Conservation (phyloP, 2,797 vertebrate species). For the Microctenopoma steveboyesi region DNA sequence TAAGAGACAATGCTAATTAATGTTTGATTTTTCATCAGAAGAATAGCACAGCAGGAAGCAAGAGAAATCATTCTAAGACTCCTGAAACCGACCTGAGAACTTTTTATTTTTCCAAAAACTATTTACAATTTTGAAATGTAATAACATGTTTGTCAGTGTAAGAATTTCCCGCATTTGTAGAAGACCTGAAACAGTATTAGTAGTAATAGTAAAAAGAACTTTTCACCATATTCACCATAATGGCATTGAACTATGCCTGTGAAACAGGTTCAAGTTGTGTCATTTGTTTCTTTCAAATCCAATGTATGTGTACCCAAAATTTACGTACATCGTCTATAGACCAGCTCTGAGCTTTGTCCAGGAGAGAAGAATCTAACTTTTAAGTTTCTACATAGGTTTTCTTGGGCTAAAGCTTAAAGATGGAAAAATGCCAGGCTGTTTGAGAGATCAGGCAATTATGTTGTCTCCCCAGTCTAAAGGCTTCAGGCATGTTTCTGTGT, state of each 20-base stretch:
- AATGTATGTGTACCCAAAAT: neutral
- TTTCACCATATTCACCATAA: neutral
- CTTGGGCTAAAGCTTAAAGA: slow-evolving; percentile 9
- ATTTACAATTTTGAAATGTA: neutral
- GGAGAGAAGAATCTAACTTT: slow-evolving; percentile 4
- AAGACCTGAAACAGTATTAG: too few relatives aligned
- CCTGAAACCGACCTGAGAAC: neutral
- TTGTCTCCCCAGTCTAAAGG: neutral
- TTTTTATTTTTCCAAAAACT: neutral
- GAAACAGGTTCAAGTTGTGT: neutral
- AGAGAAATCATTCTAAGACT: neutral
- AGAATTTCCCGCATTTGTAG: neutral
- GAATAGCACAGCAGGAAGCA: neutral
- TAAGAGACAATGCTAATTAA: neutral
- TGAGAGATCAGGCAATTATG: slow-evolving; percentile 9
- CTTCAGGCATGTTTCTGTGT: slow-evolving; percentile 13
- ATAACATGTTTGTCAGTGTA: neutral
- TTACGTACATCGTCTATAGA: neutral
- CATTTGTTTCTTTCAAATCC: neutral
- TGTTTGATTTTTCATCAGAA: neutral
- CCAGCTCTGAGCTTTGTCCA: slow-evolving; percentile 8
- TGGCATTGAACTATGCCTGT: neutral
- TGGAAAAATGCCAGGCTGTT: slow-evolving; percentile 35
- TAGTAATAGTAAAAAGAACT: neutral
- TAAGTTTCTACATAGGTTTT: neutral